Evolutionary conservation across 37 sponge, comb jelly and placozoan genomes (phyloP).

Genomic region (Eunapius fragilis): DNA sequence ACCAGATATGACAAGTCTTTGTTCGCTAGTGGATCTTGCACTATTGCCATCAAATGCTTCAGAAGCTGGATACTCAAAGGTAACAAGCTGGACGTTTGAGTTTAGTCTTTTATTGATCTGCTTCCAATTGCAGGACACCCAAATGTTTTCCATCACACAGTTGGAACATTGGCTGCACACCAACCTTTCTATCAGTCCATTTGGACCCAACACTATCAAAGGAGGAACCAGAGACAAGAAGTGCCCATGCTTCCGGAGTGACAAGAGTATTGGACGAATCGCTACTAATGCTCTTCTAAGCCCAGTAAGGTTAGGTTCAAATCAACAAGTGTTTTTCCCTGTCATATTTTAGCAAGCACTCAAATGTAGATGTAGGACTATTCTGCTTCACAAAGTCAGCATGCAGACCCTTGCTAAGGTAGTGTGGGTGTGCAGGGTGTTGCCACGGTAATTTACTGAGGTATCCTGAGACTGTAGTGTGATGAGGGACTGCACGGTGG

Average conservation of each 20-base stretch:
- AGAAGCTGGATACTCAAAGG: constrained; percentile 38
- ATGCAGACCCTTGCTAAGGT: constrained; percentile 54
- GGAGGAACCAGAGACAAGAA: constrained; percentile 43
- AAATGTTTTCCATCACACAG: constrained; percentile 27
- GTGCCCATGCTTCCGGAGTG: constrained; percentile 47
- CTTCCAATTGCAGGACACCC: constrained; percentile 26
- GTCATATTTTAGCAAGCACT: neutral
- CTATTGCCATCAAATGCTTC: neutral
- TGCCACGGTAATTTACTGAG: neutral
- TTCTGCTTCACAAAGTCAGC: constrained; percentile 31
- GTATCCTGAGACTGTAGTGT: neutral
- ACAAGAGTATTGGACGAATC: constrained; percentile 40
- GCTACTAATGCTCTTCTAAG: constrained; percentile 19
- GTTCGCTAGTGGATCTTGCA: constrained; percentile 29
- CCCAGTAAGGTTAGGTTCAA: neutral
- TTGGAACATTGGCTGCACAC: constrained; percentile 54
- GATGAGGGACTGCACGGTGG: constrained; percentile 22
- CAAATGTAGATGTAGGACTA: constrained; percentile 22
- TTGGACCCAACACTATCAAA: constrained; percentile 46
- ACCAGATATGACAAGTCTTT: neutral
- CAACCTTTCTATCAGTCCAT: constrained; percentile 37
- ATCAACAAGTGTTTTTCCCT: neutral
- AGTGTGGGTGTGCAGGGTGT: neutral
- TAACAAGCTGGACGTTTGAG: neutral
- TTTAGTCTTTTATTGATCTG: neutral